Base-by-base conservation (phyloP, 2,888 invertebrate species). In the Cepaea hortensis region DNA sequence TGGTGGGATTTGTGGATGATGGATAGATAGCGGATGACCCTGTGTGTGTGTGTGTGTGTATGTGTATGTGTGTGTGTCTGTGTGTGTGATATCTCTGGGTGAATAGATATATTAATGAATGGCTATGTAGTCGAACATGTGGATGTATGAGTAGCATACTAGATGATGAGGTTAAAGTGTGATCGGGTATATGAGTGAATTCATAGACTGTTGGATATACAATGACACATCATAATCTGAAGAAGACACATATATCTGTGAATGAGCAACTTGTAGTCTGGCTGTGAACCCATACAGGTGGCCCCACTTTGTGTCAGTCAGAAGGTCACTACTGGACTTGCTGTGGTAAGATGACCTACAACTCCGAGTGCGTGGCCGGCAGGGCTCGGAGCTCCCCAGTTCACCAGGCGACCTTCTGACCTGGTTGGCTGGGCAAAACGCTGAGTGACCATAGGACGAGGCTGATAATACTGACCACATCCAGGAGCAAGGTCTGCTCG, bases 241-340 rank as follows among this genome's bases (percentile, higher is more conserved):
- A 20, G 5, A 9, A 15, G 20, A 20, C 15, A 6, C 15, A 20
- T 6, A 18, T 68, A 5, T 18, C 0, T 6, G 5, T n/a, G 5
- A 35, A n/a, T 46, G 18, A 3, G 11, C 15, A 20, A 20, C 20
- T 3, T 50, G 20, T 9, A 23, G 6, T 61, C n/a, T 55, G 20
- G 13, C 0, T 55, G 11, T 72, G 6, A 7, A 50, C 48, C 46
- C 46, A 73, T 18, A 18, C 87, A 87, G 90, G 88, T 48, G 87
- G 85, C 68, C 85, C 50, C 68, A 81, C 46, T 0, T 50, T 68
- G 18, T 76, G 82, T 6, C 89, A 90, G 35, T 87, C 90, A 2
- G 90, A 88, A 3, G 87, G 87, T 11, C 73, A 80, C 35, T 88
- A 88, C 85, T 90, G 90, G 90, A 88, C 90, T 0, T 90, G 89